These are phyloP conservation scores for Riptortus pedestris DNA, from an alignment of 1,140 invertebrate species.

Conservation along the genomic window DNA sequence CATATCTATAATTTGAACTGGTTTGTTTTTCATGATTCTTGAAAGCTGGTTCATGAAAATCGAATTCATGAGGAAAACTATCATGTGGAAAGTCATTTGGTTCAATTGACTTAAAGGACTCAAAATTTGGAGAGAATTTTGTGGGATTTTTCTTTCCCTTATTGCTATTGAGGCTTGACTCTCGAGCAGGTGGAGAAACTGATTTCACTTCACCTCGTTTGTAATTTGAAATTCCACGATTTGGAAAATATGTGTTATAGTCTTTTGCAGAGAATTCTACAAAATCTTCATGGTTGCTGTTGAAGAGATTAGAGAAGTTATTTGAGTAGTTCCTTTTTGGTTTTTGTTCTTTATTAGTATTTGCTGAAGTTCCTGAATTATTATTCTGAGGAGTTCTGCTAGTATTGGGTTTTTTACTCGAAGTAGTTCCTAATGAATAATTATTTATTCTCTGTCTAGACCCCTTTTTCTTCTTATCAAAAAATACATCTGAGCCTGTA, in stretches of 20 bases:
- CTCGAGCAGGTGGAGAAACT: not conserved
- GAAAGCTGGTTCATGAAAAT: not conserved
- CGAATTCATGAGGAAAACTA: not conserved
- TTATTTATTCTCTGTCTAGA: too few relatives aligned
- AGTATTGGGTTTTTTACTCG: too few relatives aligned
- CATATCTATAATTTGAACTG: not conserved
- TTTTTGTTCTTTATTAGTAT: too few relatives aligned
- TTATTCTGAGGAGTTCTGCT: too few relatives aligned
- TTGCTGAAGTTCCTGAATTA: too few relatives aligned
- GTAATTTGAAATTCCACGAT: too few relatives aligned
- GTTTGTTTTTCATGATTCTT: not conserved
- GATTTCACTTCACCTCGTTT: slow-evolving; percentile 3
- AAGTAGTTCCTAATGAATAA: too few relatives aligned
- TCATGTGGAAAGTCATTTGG: not conserved
- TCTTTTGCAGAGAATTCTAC: not conserved
- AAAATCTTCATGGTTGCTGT: not conserved
- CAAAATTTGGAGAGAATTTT: not conserved
- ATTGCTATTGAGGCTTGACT: too few relatives aligned
- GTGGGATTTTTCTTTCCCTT: not conserved
- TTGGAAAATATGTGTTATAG: too few relatives aligned
- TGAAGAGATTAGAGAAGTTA: not conserved
- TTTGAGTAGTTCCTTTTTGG: not conserved
- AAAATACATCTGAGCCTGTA: not conserved
- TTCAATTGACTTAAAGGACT: not conserved
- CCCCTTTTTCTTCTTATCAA: not conserved